A percentile compares a stretch with the other conserved stretches of the same genome.
Conservation (phyloP, 2,797 vertebrate species). For the Neosalanx taihuensis region DNA sequence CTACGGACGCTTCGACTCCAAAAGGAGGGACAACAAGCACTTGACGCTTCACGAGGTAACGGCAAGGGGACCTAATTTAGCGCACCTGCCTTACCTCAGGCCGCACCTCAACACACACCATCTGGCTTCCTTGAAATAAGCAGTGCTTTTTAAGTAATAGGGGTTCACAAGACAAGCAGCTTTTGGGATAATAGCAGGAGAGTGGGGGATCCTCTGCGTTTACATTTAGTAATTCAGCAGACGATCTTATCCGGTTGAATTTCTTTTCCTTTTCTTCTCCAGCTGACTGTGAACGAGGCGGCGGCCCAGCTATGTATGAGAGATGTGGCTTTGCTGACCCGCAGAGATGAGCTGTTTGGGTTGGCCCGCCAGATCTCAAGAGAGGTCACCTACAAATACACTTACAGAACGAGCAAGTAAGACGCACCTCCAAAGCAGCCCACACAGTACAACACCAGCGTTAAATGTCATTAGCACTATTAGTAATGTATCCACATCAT, state of each 20-base stretch:
- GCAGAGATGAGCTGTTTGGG: conserved; percentile 93
- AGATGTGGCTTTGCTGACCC: conserved; percentile 88
- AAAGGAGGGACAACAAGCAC: conserved; percentile 95
- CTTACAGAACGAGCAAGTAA: conserved; percentile 97
- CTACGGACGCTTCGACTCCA: conserved; percentile 97
- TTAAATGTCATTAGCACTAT: background rate
- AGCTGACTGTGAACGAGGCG: conserved; percentile 98
- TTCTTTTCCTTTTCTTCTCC: background rate
- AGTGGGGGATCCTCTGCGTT: background rate
- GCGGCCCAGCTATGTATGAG: conserved; percentile 96
- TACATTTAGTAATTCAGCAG: background rate
- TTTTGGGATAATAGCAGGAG: background rate
- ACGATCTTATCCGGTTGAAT: too few relatives aligned
- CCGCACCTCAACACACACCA: background rate
- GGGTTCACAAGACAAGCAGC: background rate
- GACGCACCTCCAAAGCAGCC: conserved; percentile 28
- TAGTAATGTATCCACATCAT: too few relatives aligned
- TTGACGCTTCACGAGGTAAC: conserved; percentile 96
- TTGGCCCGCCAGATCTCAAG: conserved; percentile 94
- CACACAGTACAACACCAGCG: background rate
- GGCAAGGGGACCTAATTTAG: background rate
- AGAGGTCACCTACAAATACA: conserved; percentile 98
- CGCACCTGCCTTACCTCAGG: background rate
- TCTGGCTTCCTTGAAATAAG: background rate
- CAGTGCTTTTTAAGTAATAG: background rate